A percentile compares a stretch with the other conserved stretches of the same genome.
Evolutionary conservation across 1,140 invertebrate species (phyloP).

Genomic region (Drosophila truncata): DNA sequence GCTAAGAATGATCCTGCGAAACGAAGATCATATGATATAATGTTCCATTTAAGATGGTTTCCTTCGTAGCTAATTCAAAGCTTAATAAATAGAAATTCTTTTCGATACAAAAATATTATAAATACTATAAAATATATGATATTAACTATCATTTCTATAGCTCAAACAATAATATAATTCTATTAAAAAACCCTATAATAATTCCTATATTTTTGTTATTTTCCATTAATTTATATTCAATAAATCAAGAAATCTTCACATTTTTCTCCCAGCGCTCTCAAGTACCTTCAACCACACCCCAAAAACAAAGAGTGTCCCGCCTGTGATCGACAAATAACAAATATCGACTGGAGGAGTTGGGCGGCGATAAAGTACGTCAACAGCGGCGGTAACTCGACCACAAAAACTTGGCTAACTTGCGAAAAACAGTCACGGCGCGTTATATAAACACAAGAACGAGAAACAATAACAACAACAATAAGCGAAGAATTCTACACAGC

Average conservation of each 20-base stretch:
- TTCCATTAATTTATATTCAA: not conserved
- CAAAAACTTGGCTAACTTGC: slow-evolving; percentile 66
- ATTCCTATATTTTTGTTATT: not conserved
- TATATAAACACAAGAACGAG: slow-evolving; percentile 51
- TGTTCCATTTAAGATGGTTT: too few species aligned
- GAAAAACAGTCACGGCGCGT: slow-evolving; percentile 71
- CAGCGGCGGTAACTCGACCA: slow-evolving; percentile 46
- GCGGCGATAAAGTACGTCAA: slow-evolving; percentile 42
- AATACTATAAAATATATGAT: too few species aligned
- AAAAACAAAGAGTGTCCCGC: slow-evolving; percentile 38
- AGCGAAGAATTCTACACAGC: slow-evolving; percentile 51
- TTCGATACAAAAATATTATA: too few species aligned
- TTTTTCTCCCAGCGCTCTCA: slow-evolving; percentile 1
- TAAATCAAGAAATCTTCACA: not conserved
- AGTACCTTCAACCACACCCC: slow-evolving; percentile 55
- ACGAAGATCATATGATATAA: not conserved
- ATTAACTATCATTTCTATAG: too few species aligned
- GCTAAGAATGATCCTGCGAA: not conserved
- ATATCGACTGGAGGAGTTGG: slow-evolving; percentile 35
- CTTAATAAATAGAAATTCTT: too few species aligned
- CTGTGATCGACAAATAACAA: slow-evolving; percentile 62
- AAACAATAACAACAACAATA: slow-evolving; percentile 20
- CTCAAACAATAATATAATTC: too few species aligned
- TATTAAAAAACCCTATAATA: not conserved
- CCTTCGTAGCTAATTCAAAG: too few species aligned